These are phyloP conservation scores for Tipula unca DNA, from an alignment of 2,888 invertebrate genomes.

Conservation along the genomic window DNA sequence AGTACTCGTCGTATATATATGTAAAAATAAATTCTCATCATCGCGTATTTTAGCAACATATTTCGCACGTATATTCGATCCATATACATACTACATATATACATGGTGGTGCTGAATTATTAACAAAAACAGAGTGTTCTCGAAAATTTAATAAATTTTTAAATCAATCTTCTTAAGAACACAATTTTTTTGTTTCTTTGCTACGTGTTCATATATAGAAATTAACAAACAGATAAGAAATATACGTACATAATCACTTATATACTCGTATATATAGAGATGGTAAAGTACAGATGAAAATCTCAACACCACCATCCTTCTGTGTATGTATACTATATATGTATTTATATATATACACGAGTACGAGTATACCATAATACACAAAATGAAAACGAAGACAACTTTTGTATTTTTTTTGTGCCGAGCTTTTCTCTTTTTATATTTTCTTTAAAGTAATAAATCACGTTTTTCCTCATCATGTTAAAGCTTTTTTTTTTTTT, in stretches of 20 bases:
- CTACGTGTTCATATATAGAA: neutral
- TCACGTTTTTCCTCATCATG: constrained; percentile 9
- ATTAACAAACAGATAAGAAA: neutral
- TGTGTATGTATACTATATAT: neutral
- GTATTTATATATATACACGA: neutral
- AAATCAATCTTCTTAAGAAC: constrained; percentile 2
- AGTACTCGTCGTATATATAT: neutral
- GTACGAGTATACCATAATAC: neutral
- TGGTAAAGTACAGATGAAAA: neutral
- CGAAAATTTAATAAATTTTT: neutral
- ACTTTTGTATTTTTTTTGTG: neutral
- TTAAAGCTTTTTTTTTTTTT: neutral
- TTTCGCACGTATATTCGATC: too few relatives aligned
- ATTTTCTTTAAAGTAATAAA: neutral
- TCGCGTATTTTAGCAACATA: neutral
- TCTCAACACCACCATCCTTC: neutral
- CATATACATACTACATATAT: too few relatives aligned
- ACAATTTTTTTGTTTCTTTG: neutral
- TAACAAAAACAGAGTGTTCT: neutral
- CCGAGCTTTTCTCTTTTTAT: neutral
- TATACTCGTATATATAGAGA: too few relatives aligned
- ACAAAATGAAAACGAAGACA: neutral
- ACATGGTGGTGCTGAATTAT: neutral
- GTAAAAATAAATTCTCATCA: neutral
- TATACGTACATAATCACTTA: neutral